phyloP scores from a whole-genome alignment of 2,113 vertebrate species.

The Mobula hypostoma region DNA sequence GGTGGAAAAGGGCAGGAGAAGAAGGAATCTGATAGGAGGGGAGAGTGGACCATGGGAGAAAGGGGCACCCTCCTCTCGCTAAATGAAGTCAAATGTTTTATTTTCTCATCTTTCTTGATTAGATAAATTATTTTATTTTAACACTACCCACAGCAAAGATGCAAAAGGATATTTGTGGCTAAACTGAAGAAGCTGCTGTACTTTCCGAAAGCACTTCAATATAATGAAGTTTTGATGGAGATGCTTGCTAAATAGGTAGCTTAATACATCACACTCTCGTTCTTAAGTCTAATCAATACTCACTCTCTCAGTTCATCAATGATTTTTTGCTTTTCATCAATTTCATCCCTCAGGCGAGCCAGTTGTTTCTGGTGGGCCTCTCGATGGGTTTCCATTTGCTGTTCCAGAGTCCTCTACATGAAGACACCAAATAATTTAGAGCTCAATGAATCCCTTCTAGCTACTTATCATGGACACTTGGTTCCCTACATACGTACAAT shows the following conservation, averaged over 20 bases:
- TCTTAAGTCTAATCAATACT: slow-evolving; percentile 42
- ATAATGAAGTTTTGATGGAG: not conserved
- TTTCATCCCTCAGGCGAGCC: slow-evolving; percentile 76
- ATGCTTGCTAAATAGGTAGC: not conserved
- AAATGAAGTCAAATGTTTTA: no score
- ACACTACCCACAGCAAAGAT: not conserved
- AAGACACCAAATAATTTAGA: slow-evolving; percentile 2
- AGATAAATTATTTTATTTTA: not conserved
- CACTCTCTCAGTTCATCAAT: slow-evolving; percentile 86
- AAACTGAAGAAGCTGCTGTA: not conserved
- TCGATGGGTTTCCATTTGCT: slow-evolving; percentile 83
- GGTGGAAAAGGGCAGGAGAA: no score
- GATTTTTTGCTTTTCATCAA: slow-evolving; percentile 82
- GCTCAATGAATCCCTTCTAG: not conserved
- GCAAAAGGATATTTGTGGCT: not conserved
- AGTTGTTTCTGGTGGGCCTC: slow-evolving; percentile 85
- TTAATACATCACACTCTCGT: not conserved
- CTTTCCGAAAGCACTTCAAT: not conserved
- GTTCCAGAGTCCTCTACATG: slow-evolving; percentile 71
- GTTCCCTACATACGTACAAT: not conserved
- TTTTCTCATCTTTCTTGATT: not conserved
- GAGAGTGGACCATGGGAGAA: no score
- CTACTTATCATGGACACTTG: not conserved
- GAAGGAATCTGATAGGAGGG: no score
- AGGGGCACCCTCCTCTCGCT: no score